These are phyloP conservation scores for Pangasius larnaudii DNA, from an alignment of 2,797 vertebrate genomes.

Conservation along the genomic window DNA sequence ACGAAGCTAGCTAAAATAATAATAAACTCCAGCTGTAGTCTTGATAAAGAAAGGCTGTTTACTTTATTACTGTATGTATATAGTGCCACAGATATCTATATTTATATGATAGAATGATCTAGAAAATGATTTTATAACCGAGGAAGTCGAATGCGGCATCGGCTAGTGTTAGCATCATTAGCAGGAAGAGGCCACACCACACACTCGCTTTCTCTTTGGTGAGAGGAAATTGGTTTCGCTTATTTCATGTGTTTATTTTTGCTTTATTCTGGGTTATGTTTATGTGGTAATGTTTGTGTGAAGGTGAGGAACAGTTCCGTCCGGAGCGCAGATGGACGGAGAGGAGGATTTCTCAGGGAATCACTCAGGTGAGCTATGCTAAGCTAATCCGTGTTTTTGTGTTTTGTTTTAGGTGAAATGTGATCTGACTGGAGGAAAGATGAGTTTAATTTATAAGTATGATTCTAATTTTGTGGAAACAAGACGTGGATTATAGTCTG, in stretches of 20 bases:
- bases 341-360: constrained; percentile 77
- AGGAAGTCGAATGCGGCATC: not conserved
- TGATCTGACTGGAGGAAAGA: not conserved
- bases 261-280: not conserved
- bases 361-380: constrained; percentile 68
- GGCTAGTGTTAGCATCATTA: constrained; percentile 16
- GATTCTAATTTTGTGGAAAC: too few relatives aligned
- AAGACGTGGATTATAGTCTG: not conserved
- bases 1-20: not conserved
- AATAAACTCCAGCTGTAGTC: not conserved
- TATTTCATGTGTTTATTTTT: not conserved
- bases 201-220: not conserved
- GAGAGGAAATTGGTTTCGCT: not conserved
- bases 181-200: constrained; percentile 18
- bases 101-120: not conserved
- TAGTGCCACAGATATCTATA: not conserved
- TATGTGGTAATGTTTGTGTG: not conserved
- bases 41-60: not conserved
- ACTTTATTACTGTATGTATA: not conserved
- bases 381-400: constrained; percentile 6
- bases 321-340: constrained; percentile 69
- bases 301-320: constrained; percentile 25
- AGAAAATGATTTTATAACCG: constrained; percentile 7
- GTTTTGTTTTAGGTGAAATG: not conserved
- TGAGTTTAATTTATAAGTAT: not conserved